A percentile compares a stretch with the other conserved stretches of the same genome.
phyloP scores from a whole-genome alignment of 2,888 invertebrate species.

The Acronicta aceris region DNA sequence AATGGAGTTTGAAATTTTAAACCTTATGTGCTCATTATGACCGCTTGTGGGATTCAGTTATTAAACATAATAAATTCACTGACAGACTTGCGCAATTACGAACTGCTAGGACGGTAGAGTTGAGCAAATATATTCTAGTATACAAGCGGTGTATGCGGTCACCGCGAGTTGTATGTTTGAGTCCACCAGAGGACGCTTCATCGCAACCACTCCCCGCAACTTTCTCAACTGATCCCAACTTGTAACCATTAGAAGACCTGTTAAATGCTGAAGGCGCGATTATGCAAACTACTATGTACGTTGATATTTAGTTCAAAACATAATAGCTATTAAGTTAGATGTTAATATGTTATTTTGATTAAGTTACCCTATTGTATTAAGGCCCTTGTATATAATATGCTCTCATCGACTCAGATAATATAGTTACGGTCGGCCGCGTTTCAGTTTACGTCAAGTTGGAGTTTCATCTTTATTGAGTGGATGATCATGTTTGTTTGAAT shows the following conservation, averaged over 20 bases:
- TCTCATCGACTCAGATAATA: conserved; percentile 39
- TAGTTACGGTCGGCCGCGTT: conserved; percentile 35
- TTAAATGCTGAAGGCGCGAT: conserved; percentile 58
- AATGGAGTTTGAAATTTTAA: not conserved
- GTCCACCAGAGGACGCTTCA: conserved; percentile 39
- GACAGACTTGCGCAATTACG: conserved; percentile 72
- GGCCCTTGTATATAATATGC: conserved; percentile 51
- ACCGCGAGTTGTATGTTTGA: conserved; percentile 54
- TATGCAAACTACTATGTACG: conserved; percentile 58
- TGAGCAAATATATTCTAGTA: conserved; percentile 71
- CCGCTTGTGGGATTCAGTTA: conserved; percentile 56
- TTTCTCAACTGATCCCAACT: conserved; percentile 61
- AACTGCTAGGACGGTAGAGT: conserved; percentile 68
- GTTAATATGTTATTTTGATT: conserved; percentile 63
- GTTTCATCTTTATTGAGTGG: conserved; percentile 36
- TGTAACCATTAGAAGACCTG: conserved; percentile 62
- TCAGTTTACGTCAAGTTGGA: conserved; percentile 31
- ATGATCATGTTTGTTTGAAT: conserved; percentile 33
- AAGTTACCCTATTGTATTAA: conserved; percentile 54
- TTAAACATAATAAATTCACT: conserved; percentile 59
- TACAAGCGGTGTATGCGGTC: conserved; percentile 70
- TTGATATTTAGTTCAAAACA: conserved; percentile 57
- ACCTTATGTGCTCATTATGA: conserved; percentile 41
- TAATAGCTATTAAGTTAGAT: conserved; percentile 59
- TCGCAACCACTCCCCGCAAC: conserved; percentile 52